A percentile compares a stretch with the other conserved stretches of the same genome.
phyloP scores from a whole-genome alignment of 1,140 invertebrate genomes.

The Dinoponera quadriceps region DNA sequence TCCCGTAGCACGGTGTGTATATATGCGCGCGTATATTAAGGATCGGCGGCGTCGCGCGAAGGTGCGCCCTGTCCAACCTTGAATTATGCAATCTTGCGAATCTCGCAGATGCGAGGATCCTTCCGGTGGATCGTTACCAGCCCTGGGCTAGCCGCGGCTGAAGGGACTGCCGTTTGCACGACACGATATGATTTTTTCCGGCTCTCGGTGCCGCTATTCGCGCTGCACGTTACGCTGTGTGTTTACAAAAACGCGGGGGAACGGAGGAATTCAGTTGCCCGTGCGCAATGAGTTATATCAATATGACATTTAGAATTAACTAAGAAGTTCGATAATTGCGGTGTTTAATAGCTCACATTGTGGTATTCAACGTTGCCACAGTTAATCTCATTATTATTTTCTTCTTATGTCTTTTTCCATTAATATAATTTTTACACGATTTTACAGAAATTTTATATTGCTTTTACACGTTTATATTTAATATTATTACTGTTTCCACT shows the following conservation, averaged over 20 bases:
- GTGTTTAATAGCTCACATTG: too few species aligned
- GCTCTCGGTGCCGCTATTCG: background rate
- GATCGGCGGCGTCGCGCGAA: conserved; percentile 23
- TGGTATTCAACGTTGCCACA: too few species aligned
- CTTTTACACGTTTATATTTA: background rate
- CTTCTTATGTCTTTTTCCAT: too few species aligned
- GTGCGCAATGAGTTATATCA: too few species aligned
- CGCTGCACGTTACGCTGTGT: background rate
- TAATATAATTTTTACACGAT: too few species aligned
- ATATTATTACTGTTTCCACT: background rate
- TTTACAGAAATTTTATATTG: too few species aligned
- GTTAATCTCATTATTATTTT: too few species aligned
- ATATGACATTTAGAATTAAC: background rate
- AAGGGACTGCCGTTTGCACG: background rate
- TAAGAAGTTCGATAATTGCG: background rate
- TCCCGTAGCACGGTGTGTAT: conserved; percentile 45
- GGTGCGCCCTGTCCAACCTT: conserved; percentile 29
- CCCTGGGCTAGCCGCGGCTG: background rate
- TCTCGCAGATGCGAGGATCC: conserved; percentile 37
- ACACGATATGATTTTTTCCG: background rate
- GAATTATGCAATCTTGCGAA: conserved; percentile 64
- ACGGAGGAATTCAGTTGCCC: background rate
- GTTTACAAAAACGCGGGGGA: background rate
- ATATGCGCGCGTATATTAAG: conserved; percentile 31
- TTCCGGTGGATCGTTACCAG: conserved; percentile 9